phyloP scores from a whole-genome alignment of 2,797 vertebrate genomes.

The Odontamblyopus lacepedii region DNA sequence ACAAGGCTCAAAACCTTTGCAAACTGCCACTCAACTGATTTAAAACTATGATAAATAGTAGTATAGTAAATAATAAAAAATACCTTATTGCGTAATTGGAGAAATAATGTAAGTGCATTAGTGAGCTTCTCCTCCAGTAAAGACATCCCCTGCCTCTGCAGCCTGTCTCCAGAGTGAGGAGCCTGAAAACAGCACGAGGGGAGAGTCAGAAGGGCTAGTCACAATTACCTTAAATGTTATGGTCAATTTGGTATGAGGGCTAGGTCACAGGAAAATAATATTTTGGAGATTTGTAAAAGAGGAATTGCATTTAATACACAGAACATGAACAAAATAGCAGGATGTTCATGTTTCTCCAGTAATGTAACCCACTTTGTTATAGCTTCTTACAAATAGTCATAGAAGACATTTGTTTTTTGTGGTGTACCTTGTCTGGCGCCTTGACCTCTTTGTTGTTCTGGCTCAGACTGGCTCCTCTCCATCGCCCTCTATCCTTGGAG shows the following conservation, averaged over 20 bases:
- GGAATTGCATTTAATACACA: too few relatives aligned
- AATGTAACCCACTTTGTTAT: too few relatives aligned
- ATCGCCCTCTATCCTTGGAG: slow-evolving; percentile 28
- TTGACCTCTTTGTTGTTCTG: slow-evolving; percentile 18
- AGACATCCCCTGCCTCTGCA: slow-evolving; percentile 58
- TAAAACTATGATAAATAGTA: too few relatives aligned
- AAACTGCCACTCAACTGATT: too few relatives aligned
- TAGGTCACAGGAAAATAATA: too few relatives aligned
- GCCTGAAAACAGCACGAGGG: slow-evolving; percentile 18
- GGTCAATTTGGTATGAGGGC: too few relatives aligned
- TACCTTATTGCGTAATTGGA: slow-evolving; percentile 67
- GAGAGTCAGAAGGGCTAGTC: background rate
- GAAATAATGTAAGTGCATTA: slow-evolving; percentile 67
- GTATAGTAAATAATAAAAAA: too few relatives aligned
- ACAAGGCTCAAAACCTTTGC: too few relatives aligned
- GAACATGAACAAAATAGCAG: too few relatives aligned
- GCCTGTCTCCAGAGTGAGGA: slow-evolving; percentile 20
- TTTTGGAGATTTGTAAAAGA: too few relatives aligned
- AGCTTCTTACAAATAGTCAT: too few relatives aligned
- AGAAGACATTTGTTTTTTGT: background rate
- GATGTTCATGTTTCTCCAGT: too few relatives aligned
- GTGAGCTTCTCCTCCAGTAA: slow-evolving; percentile 73
- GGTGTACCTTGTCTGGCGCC: slow-evolving; percentile 45
- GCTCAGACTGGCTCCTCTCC: slow-evolving; percentile 22
- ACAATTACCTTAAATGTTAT: background rate